Base-by-base conservation (phyloP, 2,797 vertebrate genomes). In the Gallinago solitaria region DNA sequence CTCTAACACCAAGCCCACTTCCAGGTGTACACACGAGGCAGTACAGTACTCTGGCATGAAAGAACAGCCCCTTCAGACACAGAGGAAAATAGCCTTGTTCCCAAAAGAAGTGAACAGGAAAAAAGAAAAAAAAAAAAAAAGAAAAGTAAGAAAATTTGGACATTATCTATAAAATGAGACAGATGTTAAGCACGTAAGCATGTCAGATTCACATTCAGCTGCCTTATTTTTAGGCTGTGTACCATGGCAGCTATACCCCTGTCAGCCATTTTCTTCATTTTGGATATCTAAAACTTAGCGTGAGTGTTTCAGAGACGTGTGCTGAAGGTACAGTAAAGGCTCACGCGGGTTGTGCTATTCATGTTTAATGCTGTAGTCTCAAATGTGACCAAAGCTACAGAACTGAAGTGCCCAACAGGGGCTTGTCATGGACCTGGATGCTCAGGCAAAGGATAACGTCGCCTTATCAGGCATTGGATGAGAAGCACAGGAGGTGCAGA, bases 101-200 rank as follows among this genome's bases (percentile, higher is more conserved):
- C 37, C 43, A 32, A 45, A 73, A 79, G 20, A 75, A 54, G 4
- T n/a, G 70, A 71, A 85, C 8, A 45, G 64, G 4, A 50, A 63
- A 69, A 39, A 32, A 7, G 11, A 17, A 12, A 11, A 32, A 32
- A 8, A 11, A 11, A 32, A 32, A 27, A 16, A 23, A 8, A 50
- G 54, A n/a, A 39, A 25, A 0, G 2, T 0, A 8, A 53, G 54
- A 32, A 41, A 25, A 0, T 2, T 0, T 1, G 15, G 50, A 33
- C 4, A 20, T 73, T 56, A 41, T 21, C 19, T 83, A 39, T 43
- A 69, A 84, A 88, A 88, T 48, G 37, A 93, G 35, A 9, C 21
- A 65, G 25, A 45, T 45, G 21, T 30, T 64, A 53, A 65, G 32
- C 32, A 32, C 5, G 11, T 25, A 20, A 48, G 23, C 7, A 8